Evolutionary conservation across 1,140 invertebrate species (phyloP), one percentile per base, ranked within the genome.

Genomic region (Heliothis virescens): DNA sequence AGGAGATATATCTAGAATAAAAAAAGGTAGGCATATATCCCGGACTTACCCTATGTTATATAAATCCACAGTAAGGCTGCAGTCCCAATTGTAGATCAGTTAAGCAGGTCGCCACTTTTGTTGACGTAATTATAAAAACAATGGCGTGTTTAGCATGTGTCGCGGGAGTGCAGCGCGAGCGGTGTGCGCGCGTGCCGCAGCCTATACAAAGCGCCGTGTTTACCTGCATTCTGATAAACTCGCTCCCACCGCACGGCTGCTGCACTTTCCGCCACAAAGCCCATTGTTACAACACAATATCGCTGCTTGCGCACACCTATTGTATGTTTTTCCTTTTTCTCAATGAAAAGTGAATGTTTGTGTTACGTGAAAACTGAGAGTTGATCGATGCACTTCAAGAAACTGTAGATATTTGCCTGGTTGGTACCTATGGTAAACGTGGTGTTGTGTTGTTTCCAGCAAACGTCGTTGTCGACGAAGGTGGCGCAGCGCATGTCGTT

Each of bases 401-500:
- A 29, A 59, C 11, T 13, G 11, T 57, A 10, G 16, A 0, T 1
- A 18, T 57, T 16, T 57, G 16, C 2, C 16, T 55, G 15, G 0
- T 57, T 1, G n/a, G 1, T 18, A 57, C 9, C 53, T n/a, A 55
- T 18, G n/a, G 3, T 16, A 7, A n/a, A n/a, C n/a, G 16, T 57
- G n/a, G n/a, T 11, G 2, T 12, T 7, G 16, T 59, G 3, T n/a
- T 16, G 10, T 65, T 90, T 95, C 82, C 94, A 96, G 95, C 96
- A 99, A 98, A 98, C 98, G 5, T 99, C 98, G 90, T 92, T 99
- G 79, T 98, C 98, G 84, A 98, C 98, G 53, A 99, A 99, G 95
- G 97, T 99, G 96, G 98, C 98, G 75, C 98, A 99, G 95, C 96
- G 98, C 86, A 99, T 99, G 97, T 99, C 98, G 16, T 98, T 99